Conservation (phyloP, 2,113 vertebrate species). For the Pedionomus torquatus region DNA sequence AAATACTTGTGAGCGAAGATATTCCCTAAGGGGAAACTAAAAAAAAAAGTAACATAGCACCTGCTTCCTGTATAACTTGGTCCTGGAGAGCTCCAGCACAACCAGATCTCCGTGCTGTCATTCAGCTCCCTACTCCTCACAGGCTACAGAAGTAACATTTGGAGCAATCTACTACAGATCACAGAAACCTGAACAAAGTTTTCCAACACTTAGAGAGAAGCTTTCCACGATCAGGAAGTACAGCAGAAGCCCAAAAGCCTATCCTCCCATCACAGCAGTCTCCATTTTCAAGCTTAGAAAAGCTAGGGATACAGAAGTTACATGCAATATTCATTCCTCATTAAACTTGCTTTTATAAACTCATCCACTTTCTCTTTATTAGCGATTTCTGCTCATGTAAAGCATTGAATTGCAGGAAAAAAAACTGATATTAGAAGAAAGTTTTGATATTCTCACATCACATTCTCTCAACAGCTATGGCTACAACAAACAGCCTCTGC, state of each 20-base stretch:
- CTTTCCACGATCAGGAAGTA: background rate
- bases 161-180: background rate
- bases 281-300: background rate
- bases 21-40: background rate
- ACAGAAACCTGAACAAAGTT: background rate
- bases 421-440: background rate
- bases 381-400: background rate
- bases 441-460: background rate
- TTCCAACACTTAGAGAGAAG: background rate
- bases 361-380: background rate
- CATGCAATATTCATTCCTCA: background rate
- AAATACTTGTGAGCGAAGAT: background rate
- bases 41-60: background rate
- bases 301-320: background rate
- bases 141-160: background rate
- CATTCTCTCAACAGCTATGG: background rate
- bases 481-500: background rate
- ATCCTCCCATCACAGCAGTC: background rate
- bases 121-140: background rate
- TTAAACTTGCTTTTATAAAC: background rate
- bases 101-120: background rate
- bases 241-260: background rate
- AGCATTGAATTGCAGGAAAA: background rate
- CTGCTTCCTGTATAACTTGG: background rate
- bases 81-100: background rate